Base-by-base conservation (phyloP, 1,140 invertebrate genomes). In the Cylas formicarius region DNA sequence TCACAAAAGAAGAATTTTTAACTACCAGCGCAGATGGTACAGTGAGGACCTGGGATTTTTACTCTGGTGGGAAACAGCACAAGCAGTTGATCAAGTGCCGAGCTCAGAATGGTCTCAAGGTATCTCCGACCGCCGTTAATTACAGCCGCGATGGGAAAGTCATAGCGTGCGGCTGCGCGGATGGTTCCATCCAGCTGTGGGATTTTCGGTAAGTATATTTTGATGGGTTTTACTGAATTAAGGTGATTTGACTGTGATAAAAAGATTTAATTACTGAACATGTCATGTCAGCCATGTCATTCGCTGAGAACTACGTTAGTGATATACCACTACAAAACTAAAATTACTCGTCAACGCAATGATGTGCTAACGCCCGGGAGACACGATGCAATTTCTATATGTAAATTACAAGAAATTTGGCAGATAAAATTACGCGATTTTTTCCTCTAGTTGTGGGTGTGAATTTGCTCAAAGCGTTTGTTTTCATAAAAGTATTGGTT, bases 141-240 rank as follows among this genome's bases (percentile, higher is more conserved):
- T 95, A 86, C 57, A 90, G 80, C 44, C 70, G 85, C 41, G 93
- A 98, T 67, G 94, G 93, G 1, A 84, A 86, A 40, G 76, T 86
- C 0, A 80, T 98, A 13, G 87, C 87, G 0, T 87, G 86, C 38
- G 95, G 84, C 0, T 99, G 96, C 62, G 75, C 81, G 18, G 96
- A 99, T 68, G 97, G 97, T 2, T 96, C 91, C 0, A 84, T 99
- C 53, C 94, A 97, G 67, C 84, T 97, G 67, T 99, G 95, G 95
- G 96, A 99, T 65, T 84, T 91, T 34, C 76, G 45, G 45, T 46
- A 34, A 16, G 9, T 34, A 27, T 31, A 31, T 31, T 40, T 13
- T 14, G n/a, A 10, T 13, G 16, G 2, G n/a, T 18, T n/a, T n/a
- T n/a, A n/a, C n/a, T n/a, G n/a, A n/a, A n/a, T n/a, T n/a, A n/a